These are phyloP conservation scores for Sitta europaea DNA, from an alignment of 2,113 vertebrate genomes.

Conservation along the genomic window DNA sequence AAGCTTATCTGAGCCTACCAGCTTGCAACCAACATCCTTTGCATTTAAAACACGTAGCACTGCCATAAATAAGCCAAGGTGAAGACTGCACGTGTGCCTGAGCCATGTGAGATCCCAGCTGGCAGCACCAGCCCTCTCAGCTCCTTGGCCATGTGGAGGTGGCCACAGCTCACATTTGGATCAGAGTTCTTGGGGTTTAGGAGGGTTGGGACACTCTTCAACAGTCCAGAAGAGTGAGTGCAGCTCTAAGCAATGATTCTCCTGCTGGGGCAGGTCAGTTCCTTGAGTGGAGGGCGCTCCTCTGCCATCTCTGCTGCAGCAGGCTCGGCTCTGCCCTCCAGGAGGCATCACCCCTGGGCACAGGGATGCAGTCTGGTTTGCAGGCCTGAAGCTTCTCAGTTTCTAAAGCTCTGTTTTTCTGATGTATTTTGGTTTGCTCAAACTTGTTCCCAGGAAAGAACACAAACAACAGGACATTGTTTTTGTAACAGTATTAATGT, in stretches of 20 bases:
- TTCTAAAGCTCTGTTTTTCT: too few relatives aligned
- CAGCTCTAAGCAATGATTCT: background rate
- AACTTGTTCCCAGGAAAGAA: too few relatives aligned
- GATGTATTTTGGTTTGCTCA: too few relatives aligned
- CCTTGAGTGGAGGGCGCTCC: background rate
- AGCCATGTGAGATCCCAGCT: background rate
- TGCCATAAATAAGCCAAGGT: background rate
- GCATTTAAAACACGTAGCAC: background rate
- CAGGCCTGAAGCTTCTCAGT: too few relatives aligned
- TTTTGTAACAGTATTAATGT: too few relatives aligned
- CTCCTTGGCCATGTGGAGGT: fast-evolving
- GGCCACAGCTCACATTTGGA: background rate
- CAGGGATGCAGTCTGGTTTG: too few relatives aligned
- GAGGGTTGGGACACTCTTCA: background rate
- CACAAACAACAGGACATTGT: too few relatives aligned
- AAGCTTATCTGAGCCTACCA: background rate
- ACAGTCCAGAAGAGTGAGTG: background rate
- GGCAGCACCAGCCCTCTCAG: background rate
- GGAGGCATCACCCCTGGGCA: fast-evolving
- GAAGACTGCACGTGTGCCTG: background rate
- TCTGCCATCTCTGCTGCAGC: background rate
- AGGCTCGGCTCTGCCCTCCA: background rate
- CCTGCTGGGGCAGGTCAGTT: background rate
- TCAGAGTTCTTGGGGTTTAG: background rate
- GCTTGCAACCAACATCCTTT: background rate